phyloP scores from a whole-genome alignment of 2,888 invertebrate genomes.

The Callimorpha dominula region DNA sequence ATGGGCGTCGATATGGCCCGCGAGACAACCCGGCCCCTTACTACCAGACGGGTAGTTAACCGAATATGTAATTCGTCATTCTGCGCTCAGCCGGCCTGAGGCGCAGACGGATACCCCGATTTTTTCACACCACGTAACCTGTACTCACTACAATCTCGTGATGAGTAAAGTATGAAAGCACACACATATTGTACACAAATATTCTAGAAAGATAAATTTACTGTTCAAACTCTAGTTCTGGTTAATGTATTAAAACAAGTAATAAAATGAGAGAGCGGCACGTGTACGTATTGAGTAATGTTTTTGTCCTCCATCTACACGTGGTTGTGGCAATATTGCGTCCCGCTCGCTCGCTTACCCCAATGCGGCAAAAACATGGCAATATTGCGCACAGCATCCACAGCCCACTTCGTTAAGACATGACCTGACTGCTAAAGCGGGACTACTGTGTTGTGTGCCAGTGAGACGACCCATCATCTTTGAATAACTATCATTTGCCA shows the following conservation, averaged over 20 bases:
- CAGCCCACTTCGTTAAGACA: constrained; percentile 53
- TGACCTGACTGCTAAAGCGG: constrained; percentile 50
- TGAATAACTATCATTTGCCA: constrained; percentile 15
- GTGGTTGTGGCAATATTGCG: constrained; percentile 48
- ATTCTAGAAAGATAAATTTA: constrained; percentile 1
- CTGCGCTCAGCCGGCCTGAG: constrained; percentile 52
- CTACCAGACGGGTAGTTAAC: constrained; percentile 49
- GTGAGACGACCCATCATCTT: constrained; percentile 9
- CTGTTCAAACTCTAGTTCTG: constrained; percentile 4
- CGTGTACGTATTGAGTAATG: constrained; percentile 49
- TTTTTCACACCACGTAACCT: constrained; percentile 18
- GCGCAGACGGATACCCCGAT: constrained; percentile 28
- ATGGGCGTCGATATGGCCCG: constrained; percentile 57
- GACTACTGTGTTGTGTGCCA: constrained; percentile 28
- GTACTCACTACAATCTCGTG: not conserved
- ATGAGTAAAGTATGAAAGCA: not conserved
- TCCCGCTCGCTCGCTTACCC: constrained; percentile 69
- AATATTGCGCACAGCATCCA: constrained; percentile 71
- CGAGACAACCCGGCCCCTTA: constrained; percentile 43
- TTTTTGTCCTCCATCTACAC: constrained; percentile 49
- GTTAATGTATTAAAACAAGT: constrained; percentile 25
- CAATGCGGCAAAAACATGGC: constrained; percentile 81
- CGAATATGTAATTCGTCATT: constrained; percentile 61
- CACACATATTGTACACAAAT: constrained; percentile 15
- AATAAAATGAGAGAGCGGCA: constrained; percentile 31